Evolutionary conservation across 2,888 invertebrate genomes (phyloP), one percentile per base, ranked within the genome.

Genomic region (Tipula unca): DNA sequence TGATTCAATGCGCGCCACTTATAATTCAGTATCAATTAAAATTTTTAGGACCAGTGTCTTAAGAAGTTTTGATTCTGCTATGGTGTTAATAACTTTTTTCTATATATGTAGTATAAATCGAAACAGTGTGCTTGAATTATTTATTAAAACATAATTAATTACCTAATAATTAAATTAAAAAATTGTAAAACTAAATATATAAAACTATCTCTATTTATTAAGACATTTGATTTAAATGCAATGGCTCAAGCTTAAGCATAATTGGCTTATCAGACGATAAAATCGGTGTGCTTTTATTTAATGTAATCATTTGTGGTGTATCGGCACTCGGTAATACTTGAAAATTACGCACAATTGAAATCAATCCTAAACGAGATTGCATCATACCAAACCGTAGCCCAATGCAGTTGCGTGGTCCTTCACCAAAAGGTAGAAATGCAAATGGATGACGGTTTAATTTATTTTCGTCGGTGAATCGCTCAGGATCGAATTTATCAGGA

Each of bases 401-500:
- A 17, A 83, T 42, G 48, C 85, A 86, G 54, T 86, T 86, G 1
- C 87, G 84, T 10, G 86, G 87, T 10, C 87, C 87, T 82, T 87
- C 86, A 82, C 87, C 87, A 29, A 87, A 88, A 0, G 87, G 87
- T 17, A 88, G 8, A 85, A 85, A 87, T 3, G 87, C 36, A 25
- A 85, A 83, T 0, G 87, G 85, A 85, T 92, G 92, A 86, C 92
- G 88, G 85, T 90, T 91, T 0, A 90, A 89, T 87, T 92, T 92
- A 84, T 91, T 92, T 87, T 92, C 92, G 13, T 90, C 89, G 0
- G 90, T 89, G 88, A 93, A 93, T 87, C 93, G 89, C 20, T 93
- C 93, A 0, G 93, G 93, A 84, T 92, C 91, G 86, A 93, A 93
- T 82, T 90, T 91, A 3, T 92, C 90, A 0, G 94, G 94, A 13